phyloP scores from a whole-genome alignment of 1,140 invertebrate species.

The Hyposmocoma kahamanoa region DNA sequence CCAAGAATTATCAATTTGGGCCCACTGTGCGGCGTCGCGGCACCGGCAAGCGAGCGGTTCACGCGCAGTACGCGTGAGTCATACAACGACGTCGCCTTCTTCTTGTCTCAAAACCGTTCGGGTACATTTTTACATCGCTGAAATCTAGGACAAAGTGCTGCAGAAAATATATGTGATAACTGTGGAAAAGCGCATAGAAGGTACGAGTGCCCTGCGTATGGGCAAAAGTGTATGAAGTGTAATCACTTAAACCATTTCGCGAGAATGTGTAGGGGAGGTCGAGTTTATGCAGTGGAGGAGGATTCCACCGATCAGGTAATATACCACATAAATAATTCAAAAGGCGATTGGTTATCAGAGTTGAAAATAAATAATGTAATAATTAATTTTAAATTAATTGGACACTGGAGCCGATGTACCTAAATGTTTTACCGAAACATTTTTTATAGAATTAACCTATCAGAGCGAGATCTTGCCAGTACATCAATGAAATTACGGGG shows the following conservation, averaged over 20 bases:
- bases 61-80: too few relatives aligned
- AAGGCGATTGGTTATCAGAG: conserved; percentile 5
- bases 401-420: conserved; percentile 11
- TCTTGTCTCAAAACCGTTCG: too few relatives aligned
- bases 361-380: not conserved
- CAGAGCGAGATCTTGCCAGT: not conserved
- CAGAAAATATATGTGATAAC: too few relatives aligned
- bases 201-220: conserved; percentile 5
- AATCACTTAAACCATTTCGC: conserved; percentile 3
- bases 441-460: not conserved
- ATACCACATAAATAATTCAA: not conserved
- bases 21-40: too few relatives aligned
- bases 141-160: too few relatives aligned
- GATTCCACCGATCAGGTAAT: conserved; percentile 12
- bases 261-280: conserved; percentile 3
- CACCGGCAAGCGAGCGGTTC: too few relatives aligned
- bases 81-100: too few relatives aligned
- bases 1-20: too few relatives aligned
- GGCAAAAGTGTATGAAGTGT: conserved; percentile 6
- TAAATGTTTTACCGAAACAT: conserved; percentile 5
- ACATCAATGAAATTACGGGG: conserved; percentile 1
- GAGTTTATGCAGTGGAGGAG: not conserved
- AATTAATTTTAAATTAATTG: conserved; percentile 7
- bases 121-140: too few relatives aligned
- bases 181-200: not conserved